Conservation (phyloP, 53 echinoderm and acorn worm genomes). For the Henricia sp. region DNA sequence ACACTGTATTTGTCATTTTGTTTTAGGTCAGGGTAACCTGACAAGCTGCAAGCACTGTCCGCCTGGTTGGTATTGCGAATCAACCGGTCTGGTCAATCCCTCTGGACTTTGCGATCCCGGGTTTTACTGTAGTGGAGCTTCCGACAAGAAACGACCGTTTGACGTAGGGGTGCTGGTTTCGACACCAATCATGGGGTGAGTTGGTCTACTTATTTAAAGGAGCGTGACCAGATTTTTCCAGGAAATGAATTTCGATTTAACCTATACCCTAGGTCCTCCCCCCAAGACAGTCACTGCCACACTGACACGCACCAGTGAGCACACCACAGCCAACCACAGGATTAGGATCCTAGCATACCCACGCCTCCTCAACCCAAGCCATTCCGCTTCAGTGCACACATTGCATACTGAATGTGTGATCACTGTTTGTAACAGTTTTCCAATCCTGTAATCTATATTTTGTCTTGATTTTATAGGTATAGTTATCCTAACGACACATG, state of each 20-base stretch:
- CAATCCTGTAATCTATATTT: background rate
- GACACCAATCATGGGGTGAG: conserved; percentile 72
- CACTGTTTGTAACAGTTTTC: background rate
- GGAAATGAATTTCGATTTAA: too few species aligned
- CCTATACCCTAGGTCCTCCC: too few species aligned
- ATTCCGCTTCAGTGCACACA: too few species aligned
- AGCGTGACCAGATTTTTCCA: too few species aligned
- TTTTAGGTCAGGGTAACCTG: conserved; percentile 80
- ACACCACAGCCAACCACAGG: too few species aligned
- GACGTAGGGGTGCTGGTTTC: conserved; percentile 73
- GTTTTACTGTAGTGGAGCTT: conserved; percentile 91
- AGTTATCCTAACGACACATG: conserved; percentile 82
- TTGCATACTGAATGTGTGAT: background rate
- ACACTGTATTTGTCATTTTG: background rate
- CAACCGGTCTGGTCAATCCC: conserved; percentile 75
- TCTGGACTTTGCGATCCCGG: conserved; percentile 92
- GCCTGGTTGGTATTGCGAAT: conserved; percentile 93
- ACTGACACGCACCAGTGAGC: too few species aligned
- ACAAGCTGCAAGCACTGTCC: conserved; percentile 87
- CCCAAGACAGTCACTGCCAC: too few species aligned
- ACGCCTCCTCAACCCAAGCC: too few species aligned
- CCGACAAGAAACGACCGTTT: conserved; percentile 83
- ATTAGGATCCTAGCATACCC: too few species aligned
- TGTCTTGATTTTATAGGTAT: conserved; percentile 47
- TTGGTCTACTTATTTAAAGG: background rate